Evolutionary conservation across 2,888 invertebrate species (phyloP).

Genomic region (Amiota mariae): DNA sequence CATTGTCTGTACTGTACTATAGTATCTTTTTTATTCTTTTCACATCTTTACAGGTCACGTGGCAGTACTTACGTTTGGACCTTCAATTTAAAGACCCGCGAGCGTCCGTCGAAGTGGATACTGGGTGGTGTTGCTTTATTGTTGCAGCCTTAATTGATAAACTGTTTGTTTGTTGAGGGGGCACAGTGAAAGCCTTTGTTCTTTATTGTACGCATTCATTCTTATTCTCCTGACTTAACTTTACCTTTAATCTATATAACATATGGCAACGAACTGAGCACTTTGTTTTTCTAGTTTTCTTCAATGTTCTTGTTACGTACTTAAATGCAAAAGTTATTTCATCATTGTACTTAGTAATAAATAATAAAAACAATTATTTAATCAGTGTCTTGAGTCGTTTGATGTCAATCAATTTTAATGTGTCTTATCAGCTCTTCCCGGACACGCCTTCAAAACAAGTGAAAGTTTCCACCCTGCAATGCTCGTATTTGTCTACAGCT

Average conservation of each 20-base stretch:
- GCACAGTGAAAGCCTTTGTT: not conserved
- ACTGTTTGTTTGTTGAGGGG: too few species aligned
- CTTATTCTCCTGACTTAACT: not conserved
- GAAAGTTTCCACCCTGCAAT: slow-evolving; percentile 9
- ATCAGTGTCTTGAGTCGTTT: not conserved
- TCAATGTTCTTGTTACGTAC: not conserved
- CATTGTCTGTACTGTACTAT: not conserved
- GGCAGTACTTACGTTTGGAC: slow-evolving; percentile 97
- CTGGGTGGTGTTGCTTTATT: slow-evolving; percentile 93
- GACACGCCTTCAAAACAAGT: not conserved
- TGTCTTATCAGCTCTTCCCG: not conserved
- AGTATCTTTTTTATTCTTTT: slow-evolving; percentile 14
- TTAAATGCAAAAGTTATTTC: slow-evolving; percentile 9
- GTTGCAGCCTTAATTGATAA: slow-evolving; percentile 81
- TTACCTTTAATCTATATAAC: not conserved
- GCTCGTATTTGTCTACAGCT: not conserved
- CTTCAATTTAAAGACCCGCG: slow-evolving; percentile 91
- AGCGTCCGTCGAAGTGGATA: slow-evolving; percentile 92
- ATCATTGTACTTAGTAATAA: not conserved
- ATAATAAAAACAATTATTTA: not conserved
- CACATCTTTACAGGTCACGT: slow-evolving; percentile 76
- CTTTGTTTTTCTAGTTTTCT: slow-evolving; percentile 14
- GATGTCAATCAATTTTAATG: not conserved
- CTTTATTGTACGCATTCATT: not conserved
- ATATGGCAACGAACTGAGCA: not conserved